Percentiles rank a stretch among this genome's conserved stretches.
Conservation (phyloP, 2,888 invertebrate species). For the Rotaria magnacalcarata region DNA sequence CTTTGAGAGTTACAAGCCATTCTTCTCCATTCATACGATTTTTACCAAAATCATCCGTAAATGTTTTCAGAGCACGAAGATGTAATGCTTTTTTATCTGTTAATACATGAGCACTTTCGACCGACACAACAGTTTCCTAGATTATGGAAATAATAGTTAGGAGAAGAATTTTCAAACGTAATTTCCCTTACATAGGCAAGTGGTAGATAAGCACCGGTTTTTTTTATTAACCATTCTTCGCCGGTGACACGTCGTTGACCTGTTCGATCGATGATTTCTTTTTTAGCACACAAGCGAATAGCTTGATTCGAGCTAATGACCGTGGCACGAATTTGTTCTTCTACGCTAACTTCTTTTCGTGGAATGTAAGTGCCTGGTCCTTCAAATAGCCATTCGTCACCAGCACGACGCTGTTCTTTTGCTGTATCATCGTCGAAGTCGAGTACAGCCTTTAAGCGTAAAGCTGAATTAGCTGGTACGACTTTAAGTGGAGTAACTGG, state of each 20-base stretch:
- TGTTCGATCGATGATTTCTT: constrained; percentile 58
- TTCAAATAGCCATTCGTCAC: constrained; percentile 63
- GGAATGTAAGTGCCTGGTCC: constrained; percentile 61
- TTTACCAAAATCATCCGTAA: constrained; percentile 60
- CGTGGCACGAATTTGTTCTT: constrained; percentile 59
- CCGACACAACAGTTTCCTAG: constrained; percentile 60
- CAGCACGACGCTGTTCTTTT: constrained; percentile 57
- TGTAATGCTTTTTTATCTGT: constrained; percentile 63
- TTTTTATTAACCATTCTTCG: constrained; percentile 62
- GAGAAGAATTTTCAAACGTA: neutral
- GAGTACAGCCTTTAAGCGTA: constrained; percentile 58
- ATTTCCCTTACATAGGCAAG: constrained; percentile 57
- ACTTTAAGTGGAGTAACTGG: constrained; percentile 56
- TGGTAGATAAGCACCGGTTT: constrained; percentile 62
- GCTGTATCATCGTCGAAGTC: constrained; percentile 59
- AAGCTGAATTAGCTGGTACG: constrained; percentile 60
- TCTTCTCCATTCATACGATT: constrained; percentile 62
- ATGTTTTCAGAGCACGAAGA: constrained; percentile 59
- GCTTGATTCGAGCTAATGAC: constrained; percentile 61
- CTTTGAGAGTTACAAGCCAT: constrained; percentile 61
- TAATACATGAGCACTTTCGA: constrained; percentile 61
- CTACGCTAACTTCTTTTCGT: constrained; percentile 60
- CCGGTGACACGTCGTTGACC: constrained; percentile 54
- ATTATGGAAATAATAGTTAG: neutral
- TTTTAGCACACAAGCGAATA: constrained; percentile 59